These are phyloP conservation scores for Pomatorhinus ruficollis DNA, from an alignment of 2,113 vertebrate genomes.

Conservation along the genomic window DNA sequence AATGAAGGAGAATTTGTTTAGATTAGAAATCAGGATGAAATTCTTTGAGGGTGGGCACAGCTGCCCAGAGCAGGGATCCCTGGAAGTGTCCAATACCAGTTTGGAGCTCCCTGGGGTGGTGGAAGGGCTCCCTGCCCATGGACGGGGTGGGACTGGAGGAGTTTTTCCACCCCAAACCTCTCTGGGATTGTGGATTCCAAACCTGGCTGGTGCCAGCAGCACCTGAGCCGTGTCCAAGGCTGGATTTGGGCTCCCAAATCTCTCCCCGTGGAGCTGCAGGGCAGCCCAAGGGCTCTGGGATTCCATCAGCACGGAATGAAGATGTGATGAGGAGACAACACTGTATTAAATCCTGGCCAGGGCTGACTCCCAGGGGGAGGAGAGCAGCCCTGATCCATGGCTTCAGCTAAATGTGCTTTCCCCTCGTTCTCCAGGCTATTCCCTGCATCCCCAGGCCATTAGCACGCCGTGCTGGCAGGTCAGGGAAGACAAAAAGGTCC, in stretches of 20 bases:
- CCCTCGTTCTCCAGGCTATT: background rate
- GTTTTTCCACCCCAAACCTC: background rate
- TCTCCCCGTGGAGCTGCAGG: background rate
- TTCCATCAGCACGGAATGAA: background rate
- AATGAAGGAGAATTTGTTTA: background rate
- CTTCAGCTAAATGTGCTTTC: background rate
- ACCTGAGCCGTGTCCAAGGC: accelerated
- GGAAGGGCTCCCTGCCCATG: background rate
- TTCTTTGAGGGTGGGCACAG: no score
- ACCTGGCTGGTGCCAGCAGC: background rate
- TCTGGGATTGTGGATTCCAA: accelerated
- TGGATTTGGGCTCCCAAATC: accelerated
- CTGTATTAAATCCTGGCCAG: background rate
- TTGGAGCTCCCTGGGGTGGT: accelerated
- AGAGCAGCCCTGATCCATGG: background rate
- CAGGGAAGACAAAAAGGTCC: background rate
- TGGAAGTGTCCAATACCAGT: background rate
- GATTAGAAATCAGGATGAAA: background rate
- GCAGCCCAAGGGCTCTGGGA: background rate
- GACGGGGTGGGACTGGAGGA: background rate
- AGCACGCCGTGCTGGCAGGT: background rate
- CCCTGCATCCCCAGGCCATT: background rate
- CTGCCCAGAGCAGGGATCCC: background rate
- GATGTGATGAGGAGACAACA: background rate
- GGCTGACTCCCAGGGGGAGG: background rate